phyloP scores from a whole-genome alignment of 2,888 invertebrate species.

The Eristalis arbustorum region DNA sequence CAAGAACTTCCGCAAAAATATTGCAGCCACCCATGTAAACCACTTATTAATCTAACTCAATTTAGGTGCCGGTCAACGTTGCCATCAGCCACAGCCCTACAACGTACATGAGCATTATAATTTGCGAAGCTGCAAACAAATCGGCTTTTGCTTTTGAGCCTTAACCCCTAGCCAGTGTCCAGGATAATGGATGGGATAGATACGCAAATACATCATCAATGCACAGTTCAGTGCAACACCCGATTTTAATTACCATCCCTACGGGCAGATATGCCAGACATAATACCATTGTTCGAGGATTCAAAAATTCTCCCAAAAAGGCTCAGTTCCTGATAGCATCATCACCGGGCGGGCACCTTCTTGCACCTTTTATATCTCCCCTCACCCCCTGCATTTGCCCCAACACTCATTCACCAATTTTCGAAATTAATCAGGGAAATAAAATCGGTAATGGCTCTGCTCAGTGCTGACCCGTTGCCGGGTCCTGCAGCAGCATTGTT shows the following conservation, averaged over 20 bases:
- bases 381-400: not conserved
- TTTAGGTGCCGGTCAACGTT: not conserved
- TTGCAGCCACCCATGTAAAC: not conserved
- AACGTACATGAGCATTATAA: constrained; percentile 11
- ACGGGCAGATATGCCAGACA: constrained; percentile 3
- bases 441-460: constrained; percentile 38
- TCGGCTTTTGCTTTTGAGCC: constrained; percentile 64
- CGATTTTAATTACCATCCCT: not conserved
- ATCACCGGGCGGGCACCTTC: not conserved
- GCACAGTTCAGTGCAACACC: not conserved
- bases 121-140: constrained; percentile 54
- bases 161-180: constrained; percentile 49
- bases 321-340: constrained; percentile 28
- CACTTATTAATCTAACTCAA: not conserved
- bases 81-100: not conserved
- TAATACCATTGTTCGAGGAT: constrained; percentile 62
- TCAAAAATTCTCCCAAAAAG: constrained; percentile 56
- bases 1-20: not conserved
- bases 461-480: not conserved
- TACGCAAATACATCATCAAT: constrained; percentile 36
- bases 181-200: constrained; percentile 44
- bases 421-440: constrained; percentile 63
- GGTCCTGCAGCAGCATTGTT: constrained; percentile 11
- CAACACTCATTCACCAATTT: constrained; percentile 42
- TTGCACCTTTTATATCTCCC: too few relatives aligned